Conservation (phyloP, 2,113 vertebrate genomes). For the Limanda limanda region DNA sequence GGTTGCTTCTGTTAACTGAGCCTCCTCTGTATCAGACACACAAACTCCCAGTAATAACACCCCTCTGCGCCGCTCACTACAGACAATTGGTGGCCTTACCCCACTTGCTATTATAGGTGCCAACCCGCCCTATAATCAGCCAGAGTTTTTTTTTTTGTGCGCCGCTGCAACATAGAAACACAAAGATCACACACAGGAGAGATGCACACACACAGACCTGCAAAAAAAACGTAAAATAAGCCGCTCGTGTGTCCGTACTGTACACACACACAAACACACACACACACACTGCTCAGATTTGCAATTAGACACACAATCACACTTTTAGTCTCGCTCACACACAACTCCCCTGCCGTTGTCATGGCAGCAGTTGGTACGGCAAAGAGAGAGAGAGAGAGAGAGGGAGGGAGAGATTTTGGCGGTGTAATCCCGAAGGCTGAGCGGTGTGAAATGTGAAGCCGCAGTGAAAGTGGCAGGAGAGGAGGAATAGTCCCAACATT, state of each 20-base stretch:
- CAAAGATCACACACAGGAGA: neutral
- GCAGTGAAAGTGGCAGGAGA: conserved; percentile 50
- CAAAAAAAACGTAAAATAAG: neutral
- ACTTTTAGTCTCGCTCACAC: conserved; percentile 47
- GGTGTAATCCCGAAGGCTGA: conserved; percentile 78
- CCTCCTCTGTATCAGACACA: conserved; percentile 31
- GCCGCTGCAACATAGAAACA: neutral
- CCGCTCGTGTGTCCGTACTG: conserved; percentile 27
- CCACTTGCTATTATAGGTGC: conserved; percentile 33
- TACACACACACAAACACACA: conserved; percentile 11
- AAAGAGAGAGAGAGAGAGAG: neutral
- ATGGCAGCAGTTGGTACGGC: conserved; percentile 82
- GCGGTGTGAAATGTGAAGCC: conserved; percentile 75
- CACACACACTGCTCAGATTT: conserved; percentile 10
- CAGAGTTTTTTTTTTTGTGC: conserved; percentile 9
- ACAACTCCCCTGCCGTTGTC: conserved; percentile 80
- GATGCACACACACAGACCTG: neutral
- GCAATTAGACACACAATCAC: conserved; percentile 71
- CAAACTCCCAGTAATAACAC: conserved; percentile 47
- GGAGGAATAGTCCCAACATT: conserved; percentile 12
- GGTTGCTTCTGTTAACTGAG: conserved; percentile 32
- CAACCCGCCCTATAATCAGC: conserved; percentile 50
- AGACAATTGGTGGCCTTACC: conserved; percentile 47
- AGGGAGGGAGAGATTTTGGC: conserved; percentile 67
- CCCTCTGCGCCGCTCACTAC: conserved; percentile 22